These are phyloP conservation scores for Astyanax mexicanus DNA, from an alignment of 2,797 vertebrate species.

Conservation along the genomic window DNA sequence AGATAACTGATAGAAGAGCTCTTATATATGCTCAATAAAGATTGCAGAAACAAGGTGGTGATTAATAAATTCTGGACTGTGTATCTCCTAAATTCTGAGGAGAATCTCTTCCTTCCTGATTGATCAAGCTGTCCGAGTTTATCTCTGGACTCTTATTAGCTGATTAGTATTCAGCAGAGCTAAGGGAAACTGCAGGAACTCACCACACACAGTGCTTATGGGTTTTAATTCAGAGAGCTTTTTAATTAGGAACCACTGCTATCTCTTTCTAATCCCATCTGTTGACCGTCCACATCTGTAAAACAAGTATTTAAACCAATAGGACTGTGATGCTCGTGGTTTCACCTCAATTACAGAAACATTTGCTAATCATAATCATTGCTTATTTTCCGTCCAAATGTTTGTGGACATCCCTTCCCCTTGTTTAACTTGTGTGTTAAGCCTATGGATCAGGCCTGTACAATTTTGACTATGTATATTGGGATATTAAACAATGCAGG, in stretches of 20 bases:
- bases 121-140: neutral
- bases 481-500: too few species aligned
- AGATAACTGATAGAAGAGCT: too few species aligned
- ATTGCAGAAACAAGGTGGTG: too few species aligned
- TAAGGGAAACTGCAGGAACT: neutral
- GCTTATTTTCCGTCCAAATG: too few species aligned
- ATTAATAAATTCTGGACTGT: too few species aligned
- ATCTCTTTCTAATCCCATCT: neutral
- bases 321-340: neutral
- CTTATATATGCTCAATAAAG: too few species aligned
- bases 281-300: neutral
- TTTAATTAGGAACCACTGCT: slow-evolving; percentile 8
- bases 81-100: neutral
- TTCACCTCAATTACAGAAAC: neutral
- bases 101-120: neutral
- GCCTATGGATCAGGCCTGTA: too few species aligned
- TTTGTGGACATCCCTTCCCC: too few species aligned
- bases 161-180: slow-evolving; percentile 6
- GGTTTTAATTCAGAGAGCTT: slow-evolving; percentile 2
- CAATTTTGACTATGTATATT: too few species aligned
- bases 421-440: too few species aligned
- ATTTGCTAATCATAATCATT: slow-evolving; percentile 1
- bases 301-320: neutral
- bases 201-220: neutral
- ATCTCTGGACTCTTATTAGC: too few species aligned